Evolutionary conservation across 1,140 invertebrate genomes (phyloP).

Genomic region (Cecropterus lyciades): DNA sequence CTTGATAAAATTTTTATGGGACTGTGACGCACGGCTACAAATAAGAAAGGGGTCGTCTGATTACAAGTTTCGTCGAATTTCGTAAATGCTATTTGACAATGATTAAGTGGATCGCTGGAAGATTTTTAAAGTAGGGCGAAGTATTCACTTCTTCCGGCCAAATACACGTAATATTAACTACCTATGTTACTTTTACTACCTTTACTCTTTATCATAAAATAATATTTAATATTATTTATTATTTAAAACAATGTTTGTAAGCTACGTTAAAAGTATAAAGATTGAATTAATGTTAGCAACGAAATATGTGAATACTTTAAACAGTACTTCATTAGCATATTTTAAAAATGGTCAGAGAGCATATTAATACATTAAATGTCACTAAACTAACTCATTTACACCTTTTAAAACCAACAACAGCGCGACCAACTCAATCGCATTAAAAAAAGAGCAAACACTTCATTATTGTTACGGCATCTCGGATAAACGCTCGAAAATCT

Average conservation of each 20-base stretch:
- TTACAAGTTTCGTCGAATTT: slow-evolving; percentile 8
- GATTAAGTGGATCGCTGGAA: neutral
- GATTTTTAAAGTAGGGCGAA: neutral
- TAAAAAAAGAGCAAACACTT: slow-evolving; percentile 30
- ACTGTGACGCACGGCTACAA: slow-evolving; percentile 23
- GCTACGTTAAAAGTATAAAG: too few relatives aligned
- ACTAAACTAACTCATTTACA: slow-evolving; percentile 31
- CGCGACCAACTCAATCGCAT: slow-evolving; percentile 20
- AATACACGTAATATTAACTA: too few relatives aligned
- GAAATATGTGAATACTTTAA: too few relatives aligned
- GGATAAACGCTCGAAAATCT: slow-evolving; percentile 54
- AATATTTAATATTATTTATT: too few relatives aligned
- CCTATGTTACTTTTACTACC: too few relatives aligned
- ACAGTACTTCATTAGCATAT: too few relatives aligned
- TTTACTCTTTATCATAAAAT: too few relatives aligned
- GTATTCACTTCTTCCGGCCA: too few relatives aligned
- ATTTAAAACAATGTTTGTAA: too few relatives aligned
- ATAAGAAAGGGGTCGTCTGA: slow-evolving; percentile 13
- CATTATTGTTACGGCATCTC: slow-evolving; percentile 38
- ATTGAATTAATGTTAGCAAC: too few relatives aligned
- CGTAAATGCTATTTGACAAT: neutral
- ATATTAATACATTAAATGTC: slow-evolving; percentile 8
- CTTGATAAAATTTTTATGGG: slow-evolving; percentile 31
- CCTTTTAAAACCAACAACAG: slow-evolving; percentile 27
- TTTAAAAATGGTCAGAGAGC: neutral